phyloP scores from a whole-genome alignment of 2,797 vertebrate genomes.

The Spinus olivaceus region DNA sequence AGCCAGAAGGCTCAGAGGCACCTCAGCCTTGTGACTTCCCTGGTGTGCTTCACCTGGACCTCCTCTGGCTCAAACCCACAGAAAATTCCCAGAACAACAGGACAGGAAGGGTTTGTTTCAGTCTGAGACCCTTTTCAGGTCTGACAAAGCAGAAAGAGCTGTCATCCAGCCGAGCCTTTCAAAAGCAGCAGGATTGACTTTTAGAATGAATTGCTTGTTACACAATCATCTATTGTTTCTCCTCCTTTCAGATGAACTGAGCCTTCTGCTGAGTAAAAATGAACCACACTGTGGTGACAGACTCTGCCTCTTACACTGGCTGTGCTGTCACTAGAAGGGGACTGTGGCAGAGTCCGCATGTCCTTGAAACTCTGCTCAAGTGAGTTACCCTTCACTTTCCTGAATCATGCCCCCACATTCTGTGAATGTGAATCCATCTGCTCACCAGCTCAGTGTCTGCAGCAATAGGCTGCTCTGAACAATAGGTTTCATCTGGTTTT shows the following conservation, averaged over 20 bases:
- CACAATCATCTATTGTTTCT: neutral
- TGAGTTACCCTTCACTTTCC: slow-evolving; percentile 67
- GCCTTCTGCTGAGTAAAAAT: slow-evolving; percentile 65
- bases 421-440: neutral
- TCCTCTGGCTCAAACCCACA: neutral
- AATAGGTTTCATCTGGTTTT: neutral
- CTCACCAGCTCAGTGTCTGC: neutral
- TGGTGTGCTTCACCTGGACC: neutral
- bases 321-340: slow-evolving; percentile 80
- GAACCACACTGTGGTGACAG: slow-evolving; percentile 69
- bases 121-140: neutral
- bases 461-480: neutral
- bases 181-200: neutral
- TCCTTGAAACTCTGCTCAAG: slow-evolving; percentile 90
- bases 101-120: neutral
- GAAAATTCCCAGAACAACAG: neutral
- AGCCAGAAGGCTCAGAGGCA: neutral
- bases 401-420: neutral
- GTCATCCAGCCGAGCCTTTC: neutral
- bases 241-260: slow-evolving; percentile 65
- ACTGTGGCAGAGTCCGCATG: slow-evolving; percentile 83
- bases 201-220: neutral
- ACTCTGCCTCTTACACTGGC: slow-evolving; percentile 73
- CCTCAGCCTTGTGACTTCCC: neutral
- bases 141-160: neutral